Evolutionary conservation across 2,888 invertebrate genomes (phyloP), one percentile per base, ranked within the genome.

Genomic region (Diaperis boleti): DNA sequence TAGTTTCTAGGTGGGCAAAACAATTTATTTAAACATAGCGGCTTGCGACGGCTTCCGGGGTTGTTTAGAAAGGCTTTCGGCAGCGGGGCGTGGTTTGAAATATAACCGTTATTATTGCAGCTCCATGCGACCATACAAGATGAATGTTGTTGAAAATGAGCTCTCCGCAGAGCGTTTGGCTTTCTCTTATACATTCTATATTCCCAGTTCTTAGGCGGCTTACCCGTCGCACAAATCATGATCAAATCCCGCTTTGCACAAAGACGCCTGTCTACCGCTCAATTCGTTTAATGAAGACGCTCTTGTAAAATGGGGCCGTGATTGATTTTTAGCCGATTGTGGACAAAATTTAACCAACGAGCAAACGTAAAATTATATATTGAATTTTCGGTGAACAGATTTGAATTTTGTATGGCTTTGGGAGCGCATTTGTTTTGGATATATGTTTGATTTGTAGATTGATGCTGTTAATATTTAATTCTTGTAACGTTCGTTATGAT

Each of bases 91-190:
- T 69, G 71, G 69, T 74, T 67, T 79, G 77, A 79, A 75, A 78
- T 79, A 79, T 79, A 71, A 74, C 77, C 75, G 73, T 79, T 80
- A 80, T 79, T 80, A 79, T 79, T 79, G 78, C 79, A 74, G 74
- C 76, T 75, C 75, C 74, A 74, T 74, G 75, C 73, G 75, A 78
- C 77, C 78, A 78, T 78, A 77, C 76, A 79, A 80, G 79, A 80
- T 78, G 76, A 72, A 80, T 79, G 78, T 73, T 74, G 76, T 74
- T 73, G 73, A 73, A 79, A 79, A 79, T 79, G 79, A 79, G 78
- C 76, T 78, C 74, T 74, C 74, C 71, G 54, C 64, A 66, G 65
- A 64, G 60, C 59, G 63, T 65, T 66, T 63, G 62, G 65, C 62
- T 62, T 59, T 65, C 59, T 41, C 49, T 42, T 13, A 20, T 31